Percentiles rank a stretch among this genome's conserved stretches.
Evolutionary conservation across 2,797 vertebrate genomes (phyloP).

Genomic region (Borostomias antarcticus): DNA sequence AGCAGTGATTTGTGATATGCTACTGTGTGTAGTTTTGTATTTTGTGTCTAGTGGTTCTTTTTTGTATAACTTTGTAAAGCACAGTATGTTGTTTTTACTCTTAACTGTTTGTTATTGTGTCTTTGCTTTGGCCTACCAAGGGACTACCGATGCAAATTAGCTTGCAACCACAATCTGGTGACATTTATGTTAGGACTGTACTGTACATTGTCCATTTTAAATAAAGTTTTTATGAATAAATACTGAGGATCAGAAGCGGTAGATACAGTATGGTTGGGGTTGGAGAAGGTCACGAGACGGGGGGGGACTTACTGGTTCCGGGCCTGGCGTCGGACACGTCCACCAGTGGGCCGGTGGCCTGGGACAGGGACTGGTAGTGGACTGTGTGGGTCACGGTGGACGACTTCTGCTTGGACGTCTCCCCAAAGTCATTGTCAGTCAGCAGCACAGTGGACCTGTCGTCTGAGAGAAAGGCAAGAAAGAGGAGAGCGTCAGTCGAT

Average conservation of each 20-base stretch:
- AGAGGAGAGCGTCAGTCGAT: neutral
- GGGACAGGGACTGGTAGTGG: constrained; percentile 97
- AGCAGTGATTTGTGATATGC: too few relatives aligned
- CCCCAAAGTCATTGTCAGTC: constrained; percentile 97
- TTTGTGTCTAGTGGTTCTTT: too few relatives aligned
- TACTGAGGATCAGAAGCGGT: too few relatives aligned
- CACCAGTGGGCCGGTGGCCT: constrained; percentile 95
- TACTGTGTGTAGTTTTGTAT: too few relatives aligned
- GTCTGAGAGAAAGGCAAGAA: constrained; percentile 73
- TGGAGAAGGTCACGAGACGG: constrained; percentile 64
- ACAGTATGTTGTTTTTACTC: too few relatives aligned
- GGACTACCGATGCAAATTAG: too few relatives aligned
- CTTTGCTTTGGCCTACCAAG: too few relatives aligned
- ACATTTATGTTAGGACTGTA: neutral
- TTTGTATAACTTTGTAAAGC: too few relatives aligned
- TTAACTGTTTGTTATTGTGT: too few relatives aligned
- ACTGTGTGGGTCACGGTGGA: constrained; percentile 98
- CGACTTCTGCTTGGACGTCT: constrained; percentile 95
- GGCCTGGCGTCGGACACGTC: constrained; percentile 98
- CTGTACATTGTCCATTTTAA: too few relatives aligned
- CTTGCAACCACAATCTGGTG: too few relatives aligned
- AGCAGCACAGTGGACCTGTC: constrained; percentile 96
- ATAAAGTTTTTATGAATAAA: too few relatives aligned
- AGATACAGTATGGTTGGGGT: neutral
- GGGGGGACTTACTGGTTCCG: constrained; percentile 91